These are phyloP conservation scores for Caenorhabditis remanei DNA, from an alignment of 1,140 invertebrate genomes.

Conservation along the genomic window DNA sequence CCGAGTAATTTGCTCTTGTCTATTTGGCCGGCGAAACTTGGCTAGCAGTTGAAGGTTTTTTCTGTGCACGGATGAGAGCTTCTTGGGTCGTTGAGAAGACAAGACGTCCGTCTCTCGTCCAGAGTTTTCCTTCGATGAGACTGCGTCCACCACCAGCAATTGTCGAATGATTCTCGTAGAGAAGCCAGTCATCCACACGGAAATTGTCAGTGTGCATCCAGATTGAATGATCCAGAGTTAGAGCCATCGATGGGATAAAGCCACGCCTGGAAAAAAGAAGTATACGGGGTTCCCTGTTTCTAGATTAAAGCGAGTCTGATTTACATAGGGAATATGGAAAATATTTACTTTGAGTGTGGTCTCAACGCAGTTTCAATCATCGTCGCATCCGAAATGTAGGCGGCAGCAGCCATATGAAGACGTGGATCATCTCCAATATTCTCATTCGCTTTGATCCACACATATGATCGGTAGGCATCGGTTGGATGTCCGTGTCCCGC, in stretches of 20 bases:
- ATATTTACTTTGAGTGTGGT: conserved; percentile 60
- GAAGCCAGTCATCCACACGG: conserved; percentile 73
- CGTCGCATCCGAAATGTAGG: conserved; percentile 67
- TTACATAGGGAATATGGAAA: neutral
- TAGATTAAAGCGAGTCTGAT: neutral
- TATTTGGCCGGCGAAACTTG: neutral
- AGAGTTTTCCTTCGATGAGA: conserved; percentile 70
- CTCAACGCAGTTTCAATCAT: conserved; percentile 69
- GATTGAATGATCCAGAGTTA: conserved; percentile 72
- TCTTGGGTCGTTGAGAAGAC: conserved; percentile 71
- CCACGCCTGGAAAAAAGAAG: conserved; percentile 62
- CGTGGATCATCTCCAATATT: conserved; percentile 68
- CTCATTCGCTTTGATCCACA: conserved; percentile 68
- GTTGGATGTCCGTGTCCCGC: conserved; percentile 33
- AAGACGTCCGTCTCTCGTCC: conserved; percentile 68
- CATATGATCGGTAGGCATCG: conserved; percentile 54
- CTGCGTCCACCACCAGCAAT: conserved; percentile 65
- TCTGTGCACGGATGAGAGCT: conserved; percentile 65
- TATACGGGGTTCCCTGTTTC: neutral
- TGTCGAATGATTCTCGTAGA: conserved; percentile 72
- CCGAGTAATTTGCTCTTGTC: neutral
- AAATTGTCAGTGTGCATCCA: conserved; percentile 71
- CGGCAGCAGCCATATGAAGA: conserved; percentile 66
- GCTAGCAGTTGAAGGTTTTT: conserved; percentile 20
- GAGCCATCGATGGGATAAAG: conserved; percentile 71